A percentile compares a stretch with the other conserved stretches of the same genome.
These are phyloP conservation scores for Melanargia galathea DNA, from an alignment of 2,888 invertebrate species.

Conservation along the genomic window DNA sequence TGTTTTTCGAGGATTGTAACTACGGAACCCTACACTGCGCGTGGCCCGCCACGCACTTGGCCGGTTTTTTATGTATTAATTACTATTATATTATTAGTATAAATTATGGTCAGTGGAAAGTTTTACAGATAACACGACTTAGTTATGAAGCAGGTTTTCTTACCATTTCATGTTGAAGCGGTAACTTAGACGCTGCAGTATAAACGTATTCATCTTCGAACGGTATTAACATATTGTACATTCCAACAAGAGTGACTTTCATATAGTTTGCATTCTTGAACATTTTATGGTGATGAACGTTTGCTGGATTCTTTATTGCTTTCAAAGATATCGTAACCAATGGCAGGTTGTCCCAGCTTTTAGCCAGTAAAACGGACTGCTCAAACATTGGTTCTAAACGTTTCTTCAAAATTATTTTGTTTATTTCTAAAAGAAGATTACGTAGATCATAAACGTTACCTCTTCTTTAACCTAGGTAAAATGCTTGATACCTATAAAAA, in stretches of 20 bases:
- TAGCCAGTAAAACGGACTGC: conserved; percentile 49
- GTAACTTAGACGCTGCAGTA: conserved; percentile 60
- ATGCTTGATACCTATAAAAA: no score
- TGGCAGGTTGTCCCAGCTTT: conserved; percentile 73
- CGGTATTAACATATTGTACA: conserved; percentile 61
- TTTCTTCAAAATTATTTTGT: conserved; percentile 55
- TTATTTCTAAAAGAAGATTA: conserved; percentile 51
- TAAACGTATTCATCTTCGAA: conserved; percentile 51
- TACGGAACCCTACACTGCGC: no score
- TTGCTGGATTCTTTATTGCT: conserved; percentile 50
- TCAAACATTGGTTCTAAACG: conserved; percentile 61
- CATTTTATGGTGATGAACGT: conserved; percentile 54
- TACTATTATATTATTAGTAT: no score
- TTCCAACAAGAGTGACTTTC: conserved; percentile 61
- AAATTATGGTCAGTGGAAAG: no score
- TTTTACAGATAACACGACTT: not conserved
- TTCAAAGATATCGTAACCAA: conserved; percentile 57
- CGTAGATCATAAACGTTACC: not conserved
- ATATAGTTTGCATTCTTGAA: conserved; percentile 60
- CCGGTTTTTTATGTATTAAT: no score
- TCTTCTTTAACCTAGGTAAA: not conserved
- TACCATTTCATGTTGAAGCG: conserved; percentile 54
- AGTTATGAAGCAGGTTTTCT: conserved; percentile 28
- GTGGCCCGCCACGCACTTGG: no score
- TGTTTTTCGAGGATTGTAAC: no score